Evolutionary conservation across 37 sponge, comb jelly and placozoan genomes (phyloP).

Genomic region (Spongilla lacustris): DNA sequence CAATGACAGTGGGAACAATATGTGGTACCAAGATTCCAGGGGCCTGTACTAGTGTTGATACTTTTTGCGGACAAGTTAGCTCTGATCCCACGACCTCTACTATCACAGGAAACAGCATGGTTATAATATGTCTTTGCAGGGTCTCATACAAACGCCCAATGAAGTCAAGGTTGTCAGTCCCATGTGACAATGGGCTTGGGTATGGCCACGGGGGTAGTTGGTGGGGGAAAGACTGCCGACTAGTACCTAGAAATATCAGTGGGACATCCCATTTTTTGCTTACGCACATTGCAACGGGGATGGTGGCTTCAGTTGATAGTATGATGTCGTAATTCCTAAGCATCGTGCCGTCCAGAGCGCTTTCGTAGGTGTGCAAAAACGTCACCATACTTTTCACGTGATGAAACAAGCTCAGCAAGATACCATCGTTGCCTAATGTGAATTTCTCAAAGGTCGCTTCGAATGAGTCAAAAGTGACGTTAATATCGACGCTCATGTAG

Average conservation of each 20-base stretch:
- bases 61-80: too few relatives aligned
- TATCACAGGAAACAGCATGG: too few relatives aligned
- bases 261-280: background rate
- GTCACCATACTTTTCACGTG: too few relatives aligned
- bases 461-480: background rate
- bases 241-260: background rate
- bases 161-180: background rate
- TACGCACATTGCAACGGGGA: background rate
- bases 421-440: too few relatives aligned
- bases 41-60: too few relatives aligned
- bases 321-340: conserved; percentile 14
- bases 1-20: conserved; percentile 35
- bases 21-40: conserved; percentile 1
- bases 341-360: background rate
- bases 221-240: background rate
- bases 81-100: too few relatives aligned
- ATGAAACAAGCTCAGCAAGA: too few relatives aligned
- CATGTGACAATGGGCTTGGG: background rate
- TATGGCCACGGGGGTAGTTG: conserved; percentile 10
- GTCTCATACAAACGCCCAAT: too few relatives aligned
- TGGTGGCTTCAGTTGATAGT: background rate
- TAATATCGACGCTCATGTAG: conserved; percentile 12
- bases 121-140: too few relatives aligned
- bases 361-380: too few relatives aligned
- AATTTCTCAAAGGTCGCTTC: background rate